Evolutionary conservation across 2,888 invertebrate genomes (phyloP).

Genomic region (Hypsopygia costalis): DNA sequence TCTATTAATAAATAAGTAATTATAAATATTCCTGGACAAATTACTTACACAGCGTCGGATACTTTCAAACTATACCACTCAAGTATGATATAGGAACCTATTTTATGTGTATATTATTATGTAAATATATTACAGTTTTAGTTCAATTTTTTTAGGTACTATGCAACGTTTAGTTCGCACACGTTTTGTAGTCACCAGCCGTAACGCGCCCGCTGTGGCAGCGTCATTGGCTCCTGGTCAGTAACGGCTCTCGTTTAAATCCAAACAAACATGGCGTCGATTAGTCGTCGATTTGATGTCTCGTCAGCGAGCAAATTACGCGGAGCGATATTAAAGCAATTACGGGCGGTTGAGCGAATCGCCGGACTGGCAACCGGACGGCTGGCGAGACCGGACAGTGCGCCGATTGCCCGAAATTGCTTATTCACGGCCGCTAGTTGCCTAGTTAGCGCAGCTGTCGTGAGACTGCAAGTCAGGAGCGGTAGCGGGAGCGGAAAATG

Average conservation of each 20-base stretch:
- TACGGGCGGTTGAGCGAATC: slow-evolving; percentile 45
- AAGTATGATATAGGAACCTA: no score
- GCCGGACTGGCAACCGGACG: slow-evolving; percentile 15
- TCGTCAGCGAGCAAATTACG: slow-evolving; percentile 3
- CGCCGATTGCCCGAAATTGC: slow-evolving; percentile 35
- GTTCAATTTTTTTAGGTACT: no score
- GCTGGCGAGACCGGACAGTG: slow-evolving; percentile 3
- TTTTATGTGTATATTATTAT: no score
- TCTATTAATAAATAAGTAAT: no score
- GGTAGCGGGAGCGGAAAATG: not conserved
- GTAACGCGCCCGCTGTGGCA: no score
- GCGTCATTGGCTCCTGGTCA: no score
- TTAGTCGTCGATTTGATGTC: slow-evolving; percentile 1
- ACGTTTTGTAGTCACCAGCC: no score
- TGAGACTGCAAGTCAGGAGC: not conserved
- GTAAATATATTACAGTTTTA: no score
- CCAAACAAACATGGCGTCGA: not conserved
- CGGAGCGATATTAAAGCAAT: slow-evolving; percentile 66
- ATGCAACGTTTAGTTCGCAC: no score
- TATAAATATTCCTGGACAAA: no score
- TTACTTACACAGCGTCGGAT: no score
- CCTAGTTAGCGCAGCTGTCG: slow-evolving; percentile 31
- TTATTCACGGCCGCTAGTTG: slow-evolving; percentile 44
- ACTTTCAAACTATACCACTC: no score
- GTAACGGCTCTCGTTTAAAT: not conserved